Base-by-base conservation (phyloP, 2,888 invertebrate genomes). In the Caradrina kadenii region DNA sequence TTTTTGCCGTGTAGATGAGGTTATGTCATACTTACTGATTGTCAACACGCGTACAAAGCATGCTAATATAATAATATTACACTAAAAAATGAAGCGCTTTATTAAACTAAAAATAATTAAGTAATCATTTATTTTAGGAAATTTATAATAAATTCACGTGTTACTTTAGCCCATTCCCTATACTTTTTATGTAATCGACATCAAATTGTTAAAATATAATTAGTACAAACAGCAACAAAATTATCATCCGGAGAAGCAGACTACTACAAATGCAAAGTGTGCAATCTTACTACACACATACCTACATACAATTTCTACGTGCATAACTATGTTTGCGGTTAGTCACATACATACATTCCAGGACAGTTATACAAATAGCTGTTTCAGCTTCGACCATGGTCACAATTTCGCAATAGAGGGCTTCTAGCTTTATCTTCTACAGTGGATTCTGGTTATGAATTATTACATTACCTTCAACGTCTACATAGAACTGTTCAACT, bases 321-420 rank as follows among this genome's bases (percentile, higher is more conserved):
- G 13, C 11, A 69, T 11, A 21, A 22, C 50, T 15, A 42, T 0
- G 42, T 22, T 49, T 50, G 54, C n/a, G 35, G 58, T 72, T 19
- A 22, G 19, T 31, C 58, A 59, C 58, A 22, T 22, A 19, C 17
- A 49, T 39, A 54, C n/a, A 42, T 39, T 49, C 42, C 19, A 45
- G 26, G 39, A 49, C 26, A 26, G 31, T 21, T 17, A 21, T 10
- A n/a, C 13, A 52, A 26, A 63, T 63, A 17, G 17, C 13, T 21
- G 22, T n/a, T 10, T 52, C 52, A 45, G n/a, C 2, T 58, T 45
- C 15, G 6, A 39, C 53, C 1, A 26, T 11, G 31, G 42, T n/a
- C 50, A 5, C 15, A 17, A 65, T 26, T 42, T 26, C 26, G 26
- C 26, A 26, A 26, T 26, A 26, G 26, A 50, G 19, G 22, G 39